Percentiles rank a stretch among this genome's conserved stretches.
Evolutionary conservation across 2,113 vertebrate species (phyloP).

Genomic region (Microtus pennsylvanicus): DNA sequence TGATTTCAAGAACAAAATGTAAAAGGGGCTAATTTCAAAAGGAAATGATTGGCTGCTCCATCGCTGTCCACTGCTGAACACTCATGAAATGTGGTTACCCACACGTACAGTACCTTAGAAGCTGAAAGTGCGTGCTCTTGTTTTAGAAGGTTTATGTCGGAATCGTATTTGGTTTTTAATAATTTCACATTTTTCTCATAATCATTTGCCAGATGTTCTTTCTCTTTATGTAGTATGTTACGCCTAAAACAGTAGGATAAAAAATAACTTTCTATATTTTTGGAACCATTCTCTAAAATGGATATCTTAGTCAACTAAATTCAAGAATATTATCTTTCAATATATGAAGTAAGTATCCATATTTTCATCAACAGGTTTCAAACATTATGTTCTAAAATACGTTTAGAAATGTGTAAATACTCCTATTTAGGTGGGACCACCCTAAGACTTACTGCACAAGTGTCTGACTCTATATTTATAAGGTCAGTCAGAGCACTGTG

Average conservation of each 20-base stretch:
- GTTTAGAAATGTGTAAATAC: neutral
- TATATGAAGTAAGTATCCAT: constrained; percentile 21
- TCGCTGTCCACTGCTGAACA: neutral
- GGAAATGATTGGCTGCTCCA: neutral
- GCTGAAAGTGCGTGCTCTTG: constrained; percentile 91
- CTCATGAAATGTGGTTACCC: too few species aligned
- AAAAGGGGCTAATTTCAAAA: neutral
- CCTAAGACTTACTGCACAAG: neutral
- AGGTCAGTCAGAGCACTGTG: neutral
- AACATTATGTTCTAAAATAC: neutral
- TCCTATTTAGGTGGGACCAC: neutral
- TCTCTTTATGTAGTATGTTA: constrained; percentile 89
- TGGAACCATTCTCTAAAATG: neutral
- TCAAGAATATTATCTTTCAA: constrained; percentile 37
- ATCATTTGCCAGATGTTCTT: constrained; percentile 85
- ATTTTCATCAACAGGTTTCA: constrained; percentile 35
- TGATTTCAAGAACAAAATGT: constrained; percentile 41
- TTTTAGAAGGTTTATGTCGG: constrained; percentile 89
- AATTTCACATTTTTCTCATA: constrained; percentile 88
- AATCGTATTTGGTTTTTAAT: constrained; percentile 89
- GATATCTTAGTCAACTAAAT: constrained; percentile 30
- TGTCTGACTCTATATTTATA: neutral
- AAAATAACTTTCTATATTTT: constrained; percentile 58
- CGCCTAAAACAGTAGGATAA: constrained; percentile 83
- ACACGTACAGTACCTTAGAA: constrained; percentile 89